A percentile compares a stretch with the other conserved stretches of the same genome.
These are phyloP conservation scores for Sebastes hubbsi DNA, from an alignment of 2,797 vertebrate species.

Conservation along the genomic window DNA sequence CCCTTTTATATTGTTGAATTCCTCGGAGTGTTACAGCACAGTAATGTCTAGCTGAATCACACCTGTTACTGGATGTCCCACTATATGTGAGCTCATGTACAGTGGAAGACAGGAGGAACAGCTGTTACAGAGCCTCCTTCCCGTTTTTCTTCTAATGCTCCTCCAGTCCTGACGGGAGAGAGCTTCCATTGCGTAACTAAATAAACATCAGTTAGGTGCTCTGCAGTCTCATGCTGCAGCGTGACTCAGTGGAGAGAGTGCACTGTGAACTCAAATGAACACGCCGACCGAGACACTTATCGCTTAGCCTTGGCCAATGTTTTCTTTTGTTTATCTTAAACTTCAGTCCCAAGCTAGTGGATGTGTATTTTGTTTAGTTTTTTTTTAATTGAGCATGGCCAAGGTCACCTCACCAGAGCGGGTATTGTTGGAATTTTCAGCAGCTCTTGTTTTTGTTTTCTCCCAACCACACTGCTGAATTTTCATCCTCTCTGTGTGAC, in stretches of 20 bases:
- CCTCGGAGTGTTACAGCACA: not conserved
- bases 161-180: conserved; percentile 21
- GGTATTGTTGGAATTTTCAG: not conserved
- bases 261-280: conserved; percentile 52
- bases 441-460: conserved; percentile 33
- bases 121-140: conserved; percentile 17
- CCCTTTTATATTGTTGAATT: not conserved
- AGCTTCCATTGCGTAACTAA: conserved; percentile 72
- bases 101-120: not conserved
- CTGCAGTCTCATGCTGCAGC: conserved; percentile 70
- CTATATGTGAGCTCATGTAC: not conserved
- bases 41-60: not conserved
- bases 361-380: not conserved
- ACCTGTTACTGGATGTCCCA: conserved; percentile 22
- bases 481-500: conserved; percentile 19
- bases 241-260: conserved; percentile 52
- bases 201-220: conserved; percentile 60
- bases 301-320: conserved; percentile 25
- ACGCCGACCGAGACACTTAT: conserved; percentile 36
- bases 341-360: not conserved
- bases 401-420: conserved; percentile 28
- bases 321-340: conserved; percentile 57
- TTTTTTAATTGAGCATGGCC: not conserved
- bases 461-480: conserved; percentile 30
- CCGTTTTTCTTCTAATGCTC: conserved; percentile 6